Base-by-base conservation (phyloP, 2,888 invertebrate genomes). In the Patella depressa region DNA sequence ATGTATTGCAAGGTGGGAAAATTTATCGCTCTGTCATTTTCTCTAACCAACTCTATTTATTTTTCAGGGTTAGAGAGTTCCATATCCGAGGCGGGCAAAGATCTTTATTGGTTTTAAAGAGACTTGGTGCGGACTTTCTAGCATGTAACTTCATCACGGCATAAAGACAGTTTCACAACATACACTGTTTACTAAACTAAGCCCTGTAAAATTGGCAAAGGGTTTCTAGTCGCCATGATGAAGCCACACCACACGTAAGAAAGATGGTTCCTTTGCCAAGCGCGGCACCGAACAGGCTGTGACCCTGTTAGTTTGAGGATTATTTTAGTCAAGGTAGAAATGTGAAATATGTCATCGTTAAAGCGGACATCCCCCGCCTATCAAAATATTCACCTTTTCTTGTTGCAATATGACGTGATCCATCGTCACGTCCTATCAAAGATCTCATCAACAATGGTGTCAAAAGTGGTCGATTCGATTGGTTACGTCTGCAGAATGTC, bases 91-190 rank as follows among this genome's bases (percentile, higher is more conserved):
- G 75, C 79, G 34, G 74, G 73, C 17, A 81, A 81, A 73, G 81
- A 81, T 73, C 74, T 79, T 54, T 78, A 81, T 71, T 81, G 81
- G 79, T 76, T 81, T 79, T 79, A 78, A 79, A 75, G 65, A 24
- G 65, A 29, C 73, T 45, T 59, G 29, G 34, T 53, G 29, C 24
- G 69, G 73, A 65, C 69, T 73, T 53, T 53, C 53, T 24, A 77
- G n/a, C 17, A 77, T 73, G 73, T 73, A 69, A 55, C 71, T 71
- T 55, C 45, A 72, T 71, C 54, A 24, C 34, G 45, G 45, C 34
- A 19, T 55, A 71, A 15, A 57, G 57, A 72, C 29, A 55, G n/a
- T 55, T 55, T 55, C 71, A 24, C 55, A 53, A 71, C 76, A 71
- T 71, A 53, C 59, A 55, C 57, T 76, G 53, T 76, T 76, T 71